These are phyloP conservation scores for Lycocorax pyrrhopterus DNA, from an alignment of 2,113 vertebrate species.

Conservation along the genomic window DNA sequence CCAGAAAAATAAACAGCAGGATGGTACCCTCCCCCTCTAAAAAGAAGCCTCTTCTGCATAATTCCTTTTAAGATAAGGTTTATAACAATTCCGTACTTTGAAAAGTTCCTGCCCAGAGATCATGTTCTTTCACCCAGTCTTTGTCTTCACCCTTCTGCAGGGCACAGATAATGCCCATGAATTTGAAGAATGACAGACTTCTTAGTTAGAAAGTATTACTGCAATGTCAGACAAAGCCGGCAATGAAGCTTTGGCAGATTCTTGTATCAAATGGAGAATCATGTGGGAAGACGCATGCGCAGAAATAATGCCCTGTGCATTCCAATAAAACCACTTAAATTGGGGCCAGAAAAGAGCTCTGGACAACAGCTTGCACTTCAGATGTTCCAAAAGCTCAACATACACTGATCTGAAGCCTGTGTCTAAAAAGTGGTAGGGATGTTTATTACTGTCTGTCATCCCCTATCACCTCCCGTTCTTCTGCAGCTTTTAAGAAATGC, in stretches of 20 bases:
- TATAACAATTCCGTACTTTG: not conserved
- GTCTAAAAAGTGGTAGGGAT: not conserved
- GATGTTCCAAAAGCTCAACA: not conserved
- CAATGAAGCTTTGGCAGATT: not conserved
- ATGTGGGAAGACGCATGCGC: rapidly evolving
- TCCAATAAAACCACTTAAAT: not conserved
- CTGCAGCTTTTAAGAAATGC: not conserved
- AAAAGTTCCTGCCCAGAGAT: not conserved
- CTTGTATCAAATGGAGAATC: not conserved
- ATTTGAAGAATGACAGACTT: not conserved
- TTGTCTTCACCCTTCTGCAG: not conserved
- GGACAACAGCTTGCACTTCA: not conserved
- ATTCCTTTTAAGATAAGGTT: not conserved
- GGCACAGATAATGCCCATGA: not conserved
- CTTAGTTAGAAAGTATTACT: not conserved
- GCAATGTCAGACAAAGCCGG: not conserved
- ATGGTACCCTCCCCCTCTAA: not conserved
- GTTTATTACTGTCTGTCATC: not conserved
- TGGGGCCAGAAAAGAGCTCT: not conserved
- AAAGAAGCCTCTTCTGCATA: not conserved
- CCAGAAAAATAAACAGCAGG: not conserved
- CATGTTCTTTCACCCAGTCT: not conserved
- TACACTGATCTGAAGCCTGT: rapidly evolving
- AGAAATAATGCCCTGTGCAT: not conserved
- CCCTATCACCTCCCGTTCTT: not conserved